Evolutionary conservation across 2,113 vertebrate genomes (phyloP).

Genomic region (Epinephelus lanceolatus): DNA sequence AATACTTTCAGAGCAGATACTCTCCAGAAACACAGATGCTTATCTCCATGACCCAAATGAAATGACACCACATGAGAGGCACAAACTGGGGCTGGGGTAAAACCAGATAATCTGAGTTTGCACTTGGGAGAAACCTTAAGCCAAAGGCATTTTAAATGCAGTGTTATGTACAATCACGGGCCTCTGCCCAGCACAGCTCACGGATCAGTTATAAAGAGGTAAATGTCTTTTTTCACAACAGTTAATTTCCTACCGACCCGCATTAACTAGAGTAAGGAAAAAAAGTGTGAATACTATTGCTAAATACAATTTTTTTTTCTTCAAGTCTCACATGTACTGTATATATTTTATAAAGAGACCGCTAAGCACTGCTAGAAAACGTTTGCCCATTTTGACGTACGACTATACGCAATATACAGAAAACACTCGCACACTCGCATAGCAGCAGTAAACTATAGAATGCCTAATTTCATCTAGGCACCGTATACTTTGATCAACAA

Average conservation of each 20-base stretch:
- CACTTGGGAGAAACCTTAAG: conserved; percentile 62
- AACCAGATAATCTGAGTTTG: conserved; percentile 61
- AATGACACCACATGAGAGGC: conserved; percentile 22
- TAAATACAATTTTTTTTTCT: conserved; percentile 79
- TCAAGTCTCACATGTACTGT: conserved; percentile 66
- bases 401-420: conserved; percentile 56
- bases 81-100: conserved; percentile 39
- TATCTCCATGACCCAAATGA: not conserved
- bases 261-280: conserved; percentile 72
- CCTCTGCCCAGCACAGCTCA: conserved; percentile 70
- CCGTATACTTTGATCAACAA: conserved; percentile 51
- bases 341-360: conserved; percentile 70
- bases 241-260: conserved; percentile 73
- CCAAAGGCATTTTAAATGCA: conserved; percentile 66
- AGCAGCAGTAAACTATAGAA: conserved; percentile 61
- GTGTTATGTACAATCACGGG: conserved; percentile 72
- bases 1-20: not conserved
- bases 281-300: conserved; percentile 81
- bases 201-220: conserved; percentile 74
- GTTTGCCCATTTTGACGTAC: conserved; percentile 44
- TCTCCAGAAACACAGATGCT: not conserved
- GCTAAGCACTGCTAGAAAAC: conserved; percentile 68
- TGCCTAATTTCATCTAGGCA: conserved; percentile 67
- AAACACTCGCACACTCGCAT: conserved; percentile 42
- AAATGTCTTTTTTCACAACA: conserved; percentile 78